phyloP scores from a whole-genome alignment of 2,888 invertebrate genomes.

The Prosapia bicincta region DNA sequence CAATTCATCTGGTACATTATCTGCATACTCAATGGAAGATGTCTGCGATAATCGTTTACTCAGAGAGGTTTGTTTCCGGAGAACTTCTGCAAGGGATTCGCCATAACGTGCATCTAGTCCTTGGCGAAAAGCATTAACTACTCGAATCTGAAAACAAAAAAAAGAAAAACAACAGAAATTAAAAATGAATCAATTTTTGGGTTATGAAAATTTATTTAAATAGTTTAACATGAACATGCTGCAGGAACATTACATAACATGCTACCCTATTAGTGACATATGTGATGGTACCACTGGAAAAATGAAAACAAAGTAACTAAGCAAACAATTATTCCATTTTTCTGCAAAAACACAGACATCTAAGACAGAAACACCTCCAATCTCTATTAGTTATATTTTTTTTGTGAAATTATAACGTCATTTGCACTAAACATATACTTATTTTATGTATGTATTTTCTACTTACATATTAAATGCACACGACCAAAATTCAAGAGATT shows the following conservation, averaged over 20 bases:
- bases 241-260: background rate
- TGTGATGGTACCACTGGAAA: background rate
- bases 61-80: constrained; percentile 90
- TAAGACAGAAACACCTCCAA: too few species aligned
- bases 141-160: constrained; percentile 87
- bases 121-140: constrained; percentile 99
- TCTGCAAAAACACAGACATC: too few species aligned
- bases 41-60: constrained; percentile 88
- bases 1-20: constrained; percentile 82
- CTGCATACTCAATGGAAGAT: constrained; percentile 89
- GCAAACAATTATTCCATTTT: too few species aligned
- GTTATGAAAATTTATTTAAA: background rate
- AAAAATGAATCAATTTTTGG: background rate
- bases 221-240: constrained; percentile 4
- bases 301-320: background rate
- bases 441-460: too few species aligned
- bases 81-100: constrained; percentile 86
- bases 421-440: too few species aligned
- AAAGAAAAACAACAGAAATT: constrained; percentile 19
- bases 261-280: constrained; percentile 2
- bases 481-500: too few species aligned
- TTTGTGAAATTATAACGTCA: too few species aligned
- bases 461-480: too few species aligned
- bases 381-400: too few species aligned
- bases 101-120: constrained; percentile 94